Conservation (phyloP, 1,140 invertebrate genomes). For the Plectus sambesii region DNA sequence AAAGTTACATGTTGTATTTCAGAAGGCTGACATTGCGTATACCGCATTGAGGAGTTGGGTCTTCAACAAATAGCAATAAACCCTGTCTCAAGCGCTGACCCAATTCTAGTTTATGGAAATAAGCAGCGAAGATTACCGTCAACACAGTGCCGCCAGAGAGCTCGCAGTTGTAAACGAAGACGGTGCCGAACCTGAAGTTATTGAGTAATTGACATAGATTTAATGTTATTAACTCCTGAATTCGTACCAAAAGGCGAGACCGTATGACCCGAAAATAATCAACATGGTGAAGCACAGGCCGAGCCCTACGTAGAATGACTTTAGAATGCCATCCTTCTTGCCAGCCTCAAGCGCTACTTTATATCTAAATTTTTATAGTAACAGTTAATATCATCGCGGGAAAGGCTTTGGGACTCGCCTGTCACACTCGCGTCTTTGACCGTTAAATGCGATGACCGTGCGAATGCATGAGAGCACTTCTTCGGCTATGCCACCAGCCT, state of each 20-base stretch:
- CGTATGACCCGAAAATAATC: conserved; percentile 28
- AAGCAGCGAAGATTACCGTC: neutral
- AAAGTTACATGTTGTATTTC: too few relatives aligned
- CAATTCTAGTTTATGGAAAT: too few relatives aligned
- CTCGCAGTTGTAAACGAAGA: neutral
- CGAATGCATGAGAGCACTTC: conserved; percentile 62
- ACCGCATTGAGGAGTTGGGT: too few relatives aligned
- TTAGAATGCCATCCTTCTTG: conserved; percentile 23
- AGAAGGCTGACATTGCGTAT: too few relatives aligned
- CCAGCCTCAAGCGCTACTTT: conserved; percentile 22
- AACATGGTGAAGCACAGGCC: conserved; percentile 25
- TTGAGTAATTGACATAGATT: neutral
- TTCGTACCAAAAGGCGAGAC: neutral
- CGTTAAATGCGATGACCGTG: conserved; percentile 68
- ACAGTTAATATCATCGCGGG: too few relatives aligned
- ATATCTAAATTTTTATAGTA: too few relatives aligned
- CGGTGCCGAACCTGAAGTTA: neutral
- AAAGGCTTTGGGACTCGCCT: conserved; percentile 13
- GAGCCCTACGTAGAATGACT: conserved; percentile 19
- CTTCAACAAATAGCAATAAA: too few relatives aligned
- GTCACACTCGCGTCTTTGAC: conserved; percentile 57
- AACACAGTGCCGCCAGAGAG: neutral
- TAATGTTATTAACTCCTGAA: neutral
- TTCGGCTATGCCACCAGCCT: conserved; percentile 64
- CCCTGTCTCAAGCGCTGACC: too few relatives aligned